Percentiles rank a stretch among this genome's conserved stretches.
These are phyloP conservation scores for Aplodontia rufa DNA, from an alignment of 2,113 vertebrate genomes.

Conservation along the genomic window DNA sequence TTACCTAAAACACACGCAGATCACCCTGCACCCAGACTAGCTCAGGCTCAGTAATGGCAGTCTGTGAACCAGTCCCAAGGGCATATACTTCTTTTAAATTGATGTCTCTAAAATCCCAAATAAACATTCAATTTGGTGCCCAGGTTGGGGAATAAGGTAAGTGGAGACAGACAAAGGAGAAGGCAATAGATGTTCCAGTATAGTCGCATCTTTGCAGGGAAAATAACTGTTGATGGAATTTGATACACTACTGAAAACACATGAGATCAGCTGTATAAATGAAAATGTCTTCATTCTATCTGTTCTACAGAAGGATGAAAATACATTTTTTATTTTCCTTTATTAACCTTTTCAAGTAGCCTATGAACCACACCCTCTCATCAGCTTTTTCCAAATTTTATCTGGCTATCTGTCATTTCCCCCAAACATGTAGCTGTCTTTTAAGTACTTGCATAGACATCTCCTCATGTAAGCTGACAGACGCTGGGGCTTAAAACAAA, in stretches of 20 bases:
- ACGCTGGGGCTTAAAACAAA: background rate
- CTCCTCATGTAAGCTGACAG: background rate
- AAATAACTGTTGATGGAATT: conserved; percentile 34
- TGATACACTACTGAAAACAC: conserved; percentile 45
- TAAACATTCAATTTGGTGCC: background rate
- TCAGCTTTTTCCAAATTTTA: background rate
- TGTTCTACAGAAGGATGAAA: background rate
- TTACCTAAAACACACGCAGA: background rate
- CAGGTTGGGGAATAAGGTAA: background rate
- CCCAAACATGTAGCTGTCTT: background rate
- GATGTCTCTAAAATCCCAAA: background rate
- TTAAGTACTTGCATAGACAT: background rate
- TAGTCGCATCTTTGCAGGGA: background rate
- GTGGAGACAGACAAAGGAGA: background rate
- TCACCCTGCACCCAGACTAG: background rate
- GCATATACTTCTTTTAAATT: background rate
- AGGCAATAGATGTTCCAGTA: background rate
- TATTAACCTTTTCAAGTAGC: conserved; percentile 8
- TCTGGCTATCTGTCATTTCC: background rate
- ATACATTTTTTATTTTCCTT: background rate
- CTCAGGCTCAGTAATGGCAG: background rate
- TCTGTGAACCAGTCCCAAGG: background rate
- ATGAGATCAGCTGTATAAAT: background rate
- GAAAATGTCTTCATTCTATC: background rate
- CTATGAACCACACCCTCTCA: background rate